Percentiles rank a stretch among this genome's conserved stretches.
These are phyloP conservation scores for Strongylocentrotus purpuratus DNA, from an alignment of 35 echinoderm and acorn worm genomes.

Conservation along the genomic window DNA sequence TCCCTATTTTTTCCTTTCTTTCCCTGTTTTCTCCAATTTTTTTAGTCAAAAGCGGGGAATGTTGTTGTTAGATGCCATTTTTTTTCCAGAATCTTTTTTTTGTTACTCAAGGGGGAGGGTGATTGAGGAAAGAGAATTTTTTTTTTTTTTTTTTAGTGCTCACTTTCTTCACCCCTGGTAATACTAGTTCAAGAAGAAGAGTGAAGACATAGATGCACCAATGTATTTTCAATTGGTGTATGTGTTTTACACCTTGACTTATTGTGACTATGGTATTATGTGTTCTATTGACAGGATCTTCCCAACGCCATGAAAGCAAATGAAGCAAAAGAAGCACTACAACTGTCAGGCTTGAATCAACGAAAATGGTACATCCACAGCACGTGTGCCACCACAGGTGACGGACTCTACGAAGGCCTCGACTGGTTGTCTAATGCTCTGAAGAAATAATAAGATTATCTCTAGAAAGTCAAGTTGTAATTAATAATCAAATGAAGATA, in stretches of 20 bases:
- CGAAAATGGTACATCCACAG: conserved; percentile 84
- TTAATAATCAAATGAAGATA: too few relatives aligned
- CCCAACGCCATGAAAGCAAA: conserved; percentile 70
- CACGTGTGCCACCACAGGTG: conserved; percentile 85
- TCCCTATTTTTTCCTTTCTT: too few relatives aligned
- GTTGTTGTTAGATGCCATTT: too few relatives aligned
- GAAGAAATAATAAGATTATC: conserved; percentile 32
- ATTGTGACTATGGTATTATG: background rate
- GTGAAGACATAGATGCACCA: background rate
- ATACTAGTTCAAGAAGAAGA: too few relatives aligned
- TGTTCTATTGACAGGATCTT: conserved; percentile 62
- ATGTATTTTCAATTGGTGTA: background rate
- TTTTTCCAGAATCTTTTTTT: too few relatives aligned
- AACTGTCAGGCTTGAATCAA: conserved; percentile 31
- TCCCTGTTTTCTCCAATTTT: too few relatives aligned
- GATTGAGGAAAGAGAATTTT: too few relatives aligned
- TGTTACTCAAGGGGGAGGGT: too few relatives aligned
- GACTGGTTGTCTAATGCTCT: conserved; percentile 73
- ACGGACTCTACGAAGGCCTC: conserved; percentile 83
- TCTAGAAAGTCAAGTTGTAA: too few relatives aligned
- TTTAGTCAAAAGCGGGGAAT: too few relatives aligned
- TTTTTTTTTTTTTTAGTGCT: too few relatives aligned
- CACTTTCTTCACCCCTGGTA: too few relatives aligned
- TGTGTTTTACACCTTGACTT: background rate
- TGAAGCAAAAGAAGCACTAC: conserved; percentile 69